Conservation (phyloP, 1,140 invertebrate genomes). For the Ectropis grisescens region DNA sequence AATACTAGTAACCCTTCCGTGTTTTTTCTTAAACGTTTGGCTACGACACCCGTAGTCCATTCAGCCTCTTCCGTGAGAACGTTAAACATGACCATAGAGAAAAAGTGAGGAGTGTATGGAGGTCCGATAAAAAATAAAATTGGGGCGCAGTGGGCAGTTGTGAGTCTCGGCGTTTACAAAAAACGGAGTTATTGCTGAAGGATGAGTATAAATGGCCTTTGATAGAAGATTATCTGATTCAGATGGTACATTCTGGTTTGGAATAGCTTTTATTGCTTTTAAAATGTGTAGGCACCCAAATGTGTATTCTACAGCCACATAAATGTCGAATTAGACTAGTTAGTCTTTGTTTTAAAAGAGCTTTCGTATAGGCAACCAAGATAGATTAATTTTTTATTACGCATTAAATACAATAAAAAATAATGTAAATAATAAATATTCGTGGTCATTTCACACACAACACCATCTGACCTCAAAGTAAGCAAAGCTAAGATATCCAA, state of each 20-base stretch:
- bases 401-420: too few relatives aligned
- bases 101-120: slow-evolving; percentile 23
- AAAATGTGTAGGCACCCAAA: too few relatives aligned
- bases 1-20: slow-evolving; percentile 55
- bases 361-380: too few relatives aligned
- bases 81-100: slow-evolving; percentile 44
- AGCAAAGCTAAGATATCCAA: too few relatives aligned
- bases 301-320: too few relatives aligned
- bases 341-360: too few relatives aligned
- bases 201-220: slow-evolving; percentile 31
- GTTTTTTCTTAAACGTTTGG: slow-evolving; percentile 36
- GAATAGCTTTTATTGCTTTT: too few relatives aligned
- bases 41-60: slow-evolving; percentile 28
- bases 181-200: slow-evolving; percentile 33
- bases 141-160: slow-evolving; percentile 53
- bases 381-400: too few relatives aligned
- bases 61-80: slow-evolving; percentile 60
- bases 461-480: too few relatives aligned
- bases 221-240: slow-evolving; percentile 28
- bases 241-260: slow-evolving; percentile 16
- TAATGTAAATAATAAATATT: too few relatives aligned
- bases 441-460: too few relatives aligned
- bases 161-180: slow-evolving; percentile 24
- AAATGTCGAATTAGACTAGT: too few relatives aligned
- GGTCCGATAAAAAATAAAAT: slow-evolving; percentile 30